Percentiles rank a stretch among this genome's conserved stretches.
Conservation (phyloP, 2,888 invertebrate species). For the Lordiphosa andalusiaca region DNA sequence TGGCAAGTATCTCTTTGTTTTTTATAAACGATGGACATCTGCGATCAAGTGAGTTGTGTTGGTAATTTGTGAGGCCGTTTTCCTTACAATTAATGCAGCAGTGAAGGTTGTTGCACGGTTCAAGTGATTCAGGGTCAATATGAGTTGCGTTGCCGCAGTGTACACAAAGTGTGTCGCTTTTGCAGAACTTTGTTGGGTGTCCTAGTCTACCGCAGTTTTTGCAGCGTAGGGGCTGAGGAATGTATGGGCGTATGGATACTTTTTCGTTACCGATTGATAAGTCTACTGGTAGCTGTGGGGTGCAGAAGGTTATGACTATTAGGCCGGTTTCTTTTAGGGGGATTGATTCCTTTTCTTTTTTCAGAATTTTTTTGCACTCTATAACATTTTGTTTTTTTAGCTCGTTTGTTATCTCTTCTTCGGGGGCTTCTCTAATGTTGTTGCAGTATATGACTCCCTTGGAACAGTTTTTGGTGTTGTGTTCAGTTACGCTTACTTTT, state of each 20-base stretch:
- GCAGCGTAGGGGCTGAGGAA: not conserved
- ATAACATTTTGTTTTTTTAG: not conserved
- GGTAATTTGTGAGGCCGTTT: not conserved
- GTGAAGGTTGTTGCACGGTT: not conserved
- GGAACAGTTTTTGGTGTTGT: not conserved
- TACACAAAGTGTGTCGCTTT: not conserved
- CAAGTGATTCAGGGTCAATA: not conserved
- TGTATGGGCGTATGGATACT: not conserved
- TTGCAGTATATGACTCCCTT: not conserved
- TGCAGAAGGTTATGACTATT: no score
- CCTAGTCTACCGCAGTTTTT: not conserved
- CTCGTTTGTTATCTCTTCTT: not conserved
- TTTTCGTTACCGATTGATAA: no score
- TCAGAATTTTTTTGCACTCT: conserved; percentile 1
- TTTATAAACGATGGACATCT: not conserved
- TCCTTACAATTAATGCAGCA: conserved; percentile 5
- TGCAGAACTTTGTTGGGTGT: not conserved
- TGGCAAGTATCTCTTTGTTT: conserved; percentile 3
- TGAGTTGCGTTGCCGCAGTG: not conserved
- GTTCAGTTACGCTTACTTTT: not conserved
- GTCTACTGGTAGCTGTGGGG: no score
- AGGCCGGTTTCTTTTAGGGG: no score
- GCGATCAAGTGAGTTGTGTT: not conserved
- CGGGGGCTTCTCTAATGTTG: not conserved
- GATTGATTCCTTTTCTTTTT: not conserved